Conservation (phyloP, 2,113 vertebrate genomes). For the Scartelaos histophorus region DNA sequence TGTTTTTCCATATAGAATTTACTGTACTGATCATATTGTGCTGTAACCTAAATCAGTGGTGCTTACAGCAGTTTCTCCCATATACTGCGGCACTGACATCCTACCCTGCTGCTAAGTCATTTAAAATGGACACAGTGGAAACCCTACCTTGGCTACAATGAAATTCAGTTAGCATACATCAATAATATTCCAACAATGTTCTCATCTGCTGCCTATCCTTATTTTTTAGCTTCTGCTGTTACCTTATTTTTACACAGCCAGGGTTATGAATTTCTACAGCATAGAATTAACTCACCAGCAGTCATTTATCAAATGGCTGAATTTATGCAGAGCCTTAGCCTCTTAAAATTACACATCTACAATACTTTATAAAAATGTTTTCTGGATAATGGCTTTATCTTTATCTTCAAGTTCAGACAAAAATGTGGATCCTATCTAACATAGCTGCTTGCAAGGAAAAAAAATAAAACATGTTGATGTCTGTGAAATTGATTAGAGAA, state of each 20-base stretch:
- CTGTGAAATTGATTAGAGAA: too few relatives aligned
- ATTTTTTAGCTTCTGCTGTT: conserved; percentile 14
- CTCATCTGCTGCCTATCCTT: conserved; percentile 20
- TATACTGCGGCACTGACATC: conserved; percentile 25
- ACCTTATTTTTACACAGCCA: conserved; percentile 37
- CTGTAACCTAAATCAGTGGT: background rate
- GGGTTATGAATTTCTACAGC: conserved; percentile 6
- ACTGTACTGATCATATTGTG: conserved; percentile 1
- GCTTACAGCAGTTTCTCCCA: conserved; percentile 12
- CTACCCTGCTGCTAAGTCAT: conserved; percentile 31
- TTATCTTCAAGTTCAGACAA: too few relatives aligned
- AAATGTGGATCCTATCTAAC: too few relatives aligned
- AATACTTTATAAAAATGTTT: too few relatives aligned
- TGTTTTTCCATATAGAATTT: background rate
- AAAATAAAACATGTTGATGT: too few relatives aligned
- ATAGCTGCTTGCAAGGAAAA: too few relatives aligned
- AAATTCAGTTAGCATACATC: conserved; percentile 34
- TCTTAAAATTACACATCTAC: too few relatives aligned
- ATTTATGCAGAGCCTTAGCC: conserved; percentile 14
- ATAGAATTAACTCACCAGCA: conserved; percentile 38
- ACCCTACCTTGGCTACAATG: conserved; percentile 13
- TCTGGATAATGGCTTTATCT: too few relatives aligned
- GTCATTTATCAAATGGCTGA: conserved; percentile 38
- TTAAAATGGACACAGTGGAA: conserved; percentile 13
- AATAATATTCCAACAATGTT: conserved; percentile 9